Conservation (phyloP, 2,113 vertebrate species). For the Apaloderma vittatum region DNA sequence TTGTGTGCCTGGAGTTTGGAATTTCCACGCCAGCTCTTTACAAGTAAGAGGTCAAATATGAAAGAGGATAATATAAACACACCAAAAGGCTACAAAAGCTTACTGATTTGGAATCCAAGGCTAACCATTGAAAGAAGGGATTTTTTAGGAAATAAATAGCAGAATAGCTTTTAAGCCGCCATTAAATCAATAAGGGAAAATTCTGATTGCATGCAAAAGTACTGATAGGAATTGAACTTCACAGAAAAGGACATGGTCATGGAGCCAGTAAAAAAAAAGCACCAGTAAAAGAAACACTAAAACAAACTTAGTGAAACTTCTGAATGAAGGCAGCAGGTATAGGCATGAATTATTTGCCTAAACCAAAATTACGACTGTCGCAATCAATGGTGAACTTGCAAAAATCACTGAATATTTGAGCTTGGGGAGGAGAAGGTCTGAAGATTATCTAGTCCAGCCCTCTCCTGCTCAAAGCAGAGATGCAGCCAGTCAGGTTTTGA, state of each 20-base stretch:
- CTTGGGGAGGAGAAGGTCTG: background rate
- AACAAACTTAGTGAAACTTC: conserved; percentile 42
- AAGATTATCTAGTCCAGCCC: background rate
- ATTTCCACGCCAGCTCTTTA: background rate
- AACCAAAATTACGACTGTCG: background rate
- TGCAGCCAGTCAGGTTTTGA: background rate
- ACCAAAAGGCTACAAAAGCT: background rate
- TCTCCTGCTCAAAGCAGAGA: background rate
- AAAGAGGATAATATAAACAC: background rate
- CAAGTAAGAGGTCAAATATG: background rate
- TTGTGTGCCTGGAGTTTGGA: background rate
- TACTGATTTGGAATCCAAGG: background rate
- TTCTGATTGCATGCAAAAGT: background rate
- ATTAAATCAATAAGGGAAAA: conserved; percentile 3
- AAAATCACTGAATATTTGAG: background rate
- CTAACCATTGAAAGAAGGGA: background rate
- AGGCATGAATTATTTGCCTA: conserved; percentile 2
- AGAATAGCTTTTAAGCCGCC: background rate
- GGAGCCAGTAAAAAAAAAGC: background rate
- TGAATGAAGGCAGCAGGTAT: conserved; percentile 8
- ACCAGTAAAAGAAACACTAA: background rate
- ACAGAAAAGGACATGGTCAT: background rate
- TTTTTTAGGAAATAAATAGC: conserved; percentile 30
- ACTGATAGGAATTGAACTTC: background rate
- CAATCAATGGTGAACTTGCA: background rate